phyloP scores from a whole-genome alignment of 1,140 invertebrate species.

The Nixonia krombeini region DNA sequence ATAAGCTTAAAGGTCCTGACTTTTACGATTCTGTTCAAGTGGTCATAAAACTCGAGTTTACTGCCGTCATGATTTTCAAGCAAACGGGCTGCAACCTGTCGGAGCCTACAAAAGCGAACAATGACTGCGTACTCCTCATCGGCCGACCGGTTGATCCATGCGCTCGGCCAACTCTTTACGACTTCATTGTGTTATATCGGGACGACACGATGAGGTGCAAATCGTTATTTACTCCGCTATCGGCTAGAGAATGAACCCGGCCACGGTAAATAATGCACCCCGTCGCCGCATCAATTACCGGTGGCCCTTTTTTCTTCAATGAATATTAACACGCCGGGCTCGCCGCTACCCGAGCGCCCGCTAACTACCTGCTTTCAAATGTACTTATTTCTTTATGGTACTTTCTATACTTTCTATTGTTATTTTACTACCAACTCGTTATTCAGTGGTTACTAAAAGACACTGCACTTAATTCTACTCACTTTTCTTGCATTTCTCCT shows the following conservation, averaged over 20 bases:
- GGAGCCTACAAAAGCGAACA: constrained; percentile 67
- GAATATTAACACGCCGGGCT: too few species aligned
- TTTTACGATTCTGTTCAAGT: constrained; percentile 74
- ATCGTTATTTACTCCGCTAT: constrained; percentile 40
- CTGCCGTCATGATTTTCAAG: constrained; percentile 73
- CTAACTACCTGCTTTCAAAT: too few species aligned
- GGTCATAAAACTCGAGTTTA: constrained; percentile 73
- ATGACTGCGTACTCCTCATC: constrained; percentile 53
- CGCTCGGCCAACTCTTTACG: constrained; percentile 51
- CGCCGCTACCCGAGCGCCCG: too few species aligned
- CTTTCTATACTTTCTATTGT: too few species aligned
- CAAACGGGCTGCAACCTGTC: constrained; percentile 72
- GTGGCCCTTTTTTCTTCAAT: constrained; percentile 21
- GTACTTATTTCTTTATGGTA: too few species aligned
- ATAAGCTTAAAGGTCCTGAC: constrained; percentile 71
- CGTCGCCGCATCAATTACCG: constrained; percentile 12
- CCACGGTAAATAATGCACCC: constrained; percentile 45
- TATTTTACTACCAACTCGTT: too few species aligned
- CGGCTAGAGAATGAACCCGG: constrained; percentile 32
- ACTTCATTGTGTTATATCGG: constrained; percentile 44
- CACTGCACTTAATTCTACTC: too few species aligned
- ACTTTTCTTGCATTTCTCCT: too few species aligned
- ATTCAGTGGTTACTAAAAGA: too few species aligned
- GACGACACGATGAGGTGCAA: constrained; percentile 43
- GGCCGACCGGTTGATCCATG: constrained; percentile 47